A percentile compares a stretch with the other conserved stretches of the same genome.
Conservation (phyloP, 2,888 invertebrate genomes). For the Dysmachus trigonus region DNA sequence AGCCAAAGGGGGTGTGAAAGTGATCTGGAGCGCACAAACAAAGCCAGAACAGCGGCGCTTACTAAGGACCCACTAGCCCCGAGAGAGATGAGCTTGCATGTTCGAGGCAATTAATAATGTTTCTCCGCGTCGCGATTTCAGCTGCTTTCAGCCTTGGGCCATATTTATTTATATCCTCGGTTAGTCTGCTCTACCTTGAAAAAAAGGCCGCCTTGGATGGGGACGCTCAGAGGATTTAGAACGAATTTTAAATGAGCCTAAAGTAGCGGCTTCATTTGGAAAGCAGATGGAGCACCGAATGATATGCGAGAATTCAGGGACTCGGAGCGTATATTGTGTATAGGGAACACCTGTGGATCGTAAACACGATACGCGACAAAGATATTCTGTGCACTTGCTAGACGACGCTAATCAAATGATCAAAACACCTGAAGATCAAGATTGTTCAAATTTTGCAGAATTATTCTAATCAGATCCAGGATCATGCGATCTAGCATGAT, state of each 20-base stretch:
- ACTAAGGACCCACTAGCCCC: neutral
- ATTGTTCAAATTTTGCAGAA: neutral
- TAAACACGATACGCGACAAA: neutral
- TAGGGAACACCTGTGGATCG: neutral
- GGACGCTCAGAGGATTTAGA: neutral
- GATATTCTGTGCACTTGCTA: neutral
- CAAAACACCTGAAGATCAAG: neutral
- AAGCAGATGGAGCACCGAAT: neutral
- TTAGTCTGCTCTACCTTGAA: neutral
- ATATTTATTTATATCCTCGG: neutral
- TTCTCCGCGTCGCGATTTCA: neutral
- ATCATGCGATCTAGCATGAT: neutral
- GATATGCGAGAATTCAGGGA: neutral
- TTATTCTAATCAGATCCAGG: neutral
- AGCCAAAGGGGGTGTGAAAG: neutral
- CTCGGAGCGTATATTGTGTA: neutral
- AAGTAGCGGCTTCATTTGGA: neutral
- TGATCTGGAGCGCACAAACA: neutral
- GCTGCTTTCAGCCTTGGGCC: neutral
- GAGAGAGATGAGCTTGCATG: neutral
- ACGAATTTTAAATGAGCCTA: neutral
- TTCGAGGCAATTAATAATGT: neutral
- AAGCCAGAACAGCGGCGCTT: neutral
- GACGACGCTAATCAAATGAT: neutral
- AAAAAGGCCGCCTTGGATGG: neutral